These are phyloP conservation scores for Silurus lanzhouensis DNA, from an alignment of 2,797 vertebrate species.

Conservation along the genomic window DNA sequence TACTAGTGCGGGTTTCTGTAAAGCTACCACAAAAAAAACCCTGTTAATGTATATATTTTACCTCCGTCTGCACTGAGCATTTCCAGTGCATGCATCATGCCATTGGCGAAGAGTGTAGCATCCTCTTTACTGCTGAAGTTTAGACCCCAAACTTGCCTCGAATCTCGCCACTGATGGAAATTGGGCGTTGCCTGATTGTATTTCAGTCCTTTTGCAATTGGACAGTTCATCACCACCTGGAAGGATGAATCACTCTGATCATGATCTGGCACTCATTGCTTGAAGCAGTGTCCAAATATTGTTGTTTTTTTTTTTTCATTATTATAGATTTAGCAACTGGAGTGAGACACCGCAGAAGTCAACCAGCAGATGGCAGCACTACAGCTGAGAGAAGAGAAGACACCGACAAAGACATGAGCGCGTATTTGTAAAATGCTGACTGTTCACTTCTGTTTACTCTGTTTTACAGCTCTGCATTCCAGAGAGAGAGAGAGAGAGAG, in stretches of 20 bases:
- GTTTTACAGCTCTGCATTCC: constrained; percentile 75
- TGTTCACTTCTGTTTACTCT: constrained; percentile 66
- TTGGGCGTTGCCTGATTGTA: constrained; percentile 93
- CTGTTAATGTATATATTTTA: constrained; percentile 46
- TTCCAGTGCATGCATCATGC: constrained; percentile 84
- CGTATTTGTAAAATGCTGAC: constrained; percentile 71
- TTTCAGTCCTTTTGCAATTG: constrained; percentile 83
- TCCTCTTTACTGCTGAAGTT: constrained; percentile 92
- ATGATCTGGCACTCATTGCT: not conserved
- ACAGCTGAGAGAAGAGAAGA: constrained; percentile 11
- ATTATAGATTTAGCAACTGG: not conserved
- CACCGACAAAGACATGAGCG: constrained; percentile 7
- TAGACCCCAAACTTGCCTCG: constrained; percentile 91
- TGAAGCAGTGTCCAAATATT: not conserved
- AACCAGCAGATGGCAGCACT: constrained; percentile 69
- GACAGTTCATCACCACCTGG: constrained; percentile 95
- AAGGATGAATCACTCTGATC: not conserved
- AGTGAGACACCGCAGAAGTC: not conserved
- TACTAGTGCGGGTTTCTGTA: not conserved
- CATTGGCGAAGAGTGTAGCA: constrained; percentile 80
- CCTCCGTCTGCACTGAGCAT: constrained; percentile 77
- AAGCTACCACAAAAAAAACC: not conserved
- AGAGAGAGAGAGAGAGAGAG: constrained; percentile 62
- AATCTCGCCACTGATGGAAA: constrained; percentile 92
- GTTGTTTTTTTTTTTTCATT: not conserved